Conservation (phyloP, 2,888 invertebrate species). For the Mythimna pallens region DNA sequence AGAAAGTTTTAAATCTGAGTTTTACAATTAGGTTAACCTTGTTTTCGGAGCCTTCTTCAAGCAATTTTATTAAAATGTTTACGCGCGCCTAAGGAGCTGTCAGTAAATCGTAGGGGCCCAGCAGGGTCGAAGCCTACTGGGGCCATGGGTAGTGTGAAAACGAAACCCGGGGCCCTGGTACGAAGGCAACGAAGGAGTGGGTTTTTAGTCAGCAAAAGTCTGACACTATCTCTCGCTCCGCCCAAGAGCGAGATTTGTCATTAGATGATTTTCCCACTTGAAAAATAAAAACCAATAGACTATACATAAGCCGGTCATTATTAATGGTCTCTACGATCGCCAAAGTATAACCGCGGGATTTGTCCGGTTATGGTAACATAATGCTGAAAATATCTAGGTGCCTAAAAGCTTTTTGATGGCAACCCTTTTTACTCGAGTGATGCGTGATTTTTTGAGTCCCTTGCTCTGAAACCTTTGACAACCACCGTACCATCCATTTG, state of each 20-base stretch:
- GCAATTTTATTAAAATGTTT: constrained; percentile 12
- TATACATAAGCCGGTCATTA: not conserved
- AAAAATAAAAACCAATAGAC: not conserved
- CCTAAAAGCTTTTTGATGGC: constrained; percentile 64
- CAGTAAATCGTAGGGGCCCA: no score
- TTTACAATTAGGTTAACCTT: not conserved
- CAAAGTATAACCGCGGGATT: not conserved
- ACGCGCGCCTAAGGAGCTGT: no score
- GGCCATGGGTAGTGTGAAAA: no score
- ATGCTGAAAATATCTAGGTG: constrained; percentile 44
- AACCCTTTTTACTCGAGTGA: constrained; percentile 45
- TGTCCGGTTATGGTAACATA: constrained; percentile 25
- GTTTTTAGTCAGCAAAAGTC: no score
- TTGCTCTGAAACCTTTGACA: constrained; percentile 56
- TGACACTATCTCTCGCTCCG: no score
- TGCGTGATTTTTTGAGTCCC: constrained; percentile 48
- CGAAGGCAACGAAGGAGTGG: no score
- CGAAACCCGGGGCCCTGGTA: no score
- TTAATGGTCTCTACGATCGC: not conserved
- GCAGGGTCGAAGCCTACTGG: no score
- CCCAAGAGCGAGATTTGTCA: no score
- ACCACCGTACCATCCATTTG: constrained; percentile 49
- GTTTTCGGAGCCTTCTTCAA: not conserved
- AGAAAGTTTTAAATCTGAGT: not conserved
- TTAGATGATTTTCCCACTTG: no score